Base-by-base conservation (phyloP, 2,797 vertebrate genomes). In the Crocidura indochinensis region DNA sequence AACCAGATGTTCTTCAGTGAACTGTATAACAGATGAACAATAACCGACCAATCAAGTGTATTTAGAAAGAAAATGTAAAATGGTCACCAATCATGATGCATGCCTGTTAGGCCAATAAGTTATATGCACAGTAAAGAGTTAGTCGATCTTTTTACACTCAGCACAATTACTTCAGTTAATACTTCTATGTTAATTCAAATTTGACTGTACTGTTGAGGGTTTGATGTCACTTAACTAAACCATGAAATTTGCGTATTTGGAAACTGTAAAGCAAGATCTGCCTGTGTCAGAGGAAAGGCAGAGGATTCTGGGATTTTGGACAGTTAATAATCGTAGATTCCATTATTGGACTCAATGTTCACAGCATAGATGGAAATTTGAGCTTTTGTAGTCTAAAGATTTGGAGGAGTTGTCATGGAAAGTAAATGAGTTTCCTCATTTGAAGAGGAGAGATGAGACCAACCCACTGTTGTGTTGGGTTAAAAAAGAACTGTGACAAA, bases 381-480 rank as follows among this genome's bases (percentile, higher is more conserved):
- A 10, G 10, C 47, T 38, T 85, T 68, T 84, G n/a, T 76, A 91
- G 67, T 56, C 49, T 46, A 75, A 51, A 75, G 62, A 72, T 12
- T 46, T 73, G 44, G 4, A 74, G 31, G 44, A 77, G 27, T 65
- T 29, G 14, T 44, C 2, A 3, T 0, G 10, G 27, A 12, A 81
- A 19, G 20, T n/a, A 2, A 68, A 71, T 64, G 17, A 47, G 38
- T 38, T 69, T 20, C 60, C 38, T 38, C 38, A 38, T 75, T 24
- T 53, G 46, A 87, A 79, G 64, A 27, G 8, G 6, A 44, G 15
- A 26, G 10, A 11, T 38, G 56, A 53, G 3, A 14, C 22, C 65
- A n/a, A n/a, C 31, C 78, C 44, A 83, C 51, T 26, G 31, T 29
- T 64, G 46, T 12, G 38, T 8, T 24, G 1, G 22, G 27, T 8